Percentiles rank a stretch among this genome's conserved stretches.
Conservation (phyloP, 2,797 vertebrate genomes). For the Phataginus tetradactyla region DNA sequence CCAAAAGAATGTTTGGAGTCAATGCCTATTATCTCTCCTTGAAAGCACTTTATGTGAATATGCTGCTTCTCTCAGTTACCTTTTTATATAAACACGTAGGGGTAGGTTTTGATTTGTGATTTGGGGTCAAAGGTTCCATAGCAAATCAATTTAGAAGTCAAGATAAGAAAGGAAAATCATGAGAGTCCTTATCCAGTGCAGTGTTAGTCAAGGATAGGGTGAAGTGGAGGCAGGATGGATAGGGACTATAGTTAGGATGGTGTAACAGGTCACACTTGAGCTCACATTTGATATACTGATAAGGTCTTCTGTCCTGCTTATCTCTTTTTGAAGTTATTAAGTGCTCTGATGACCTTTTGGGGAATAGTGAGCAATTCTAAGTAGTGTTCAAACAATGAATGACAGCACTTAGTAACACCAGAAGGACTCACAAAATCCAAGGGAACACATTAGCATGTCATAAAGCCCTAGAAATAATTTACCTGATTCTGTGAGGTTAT, state of each 20-base stretch:
- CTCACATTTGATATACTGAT: slow-evolving; percentile 59
- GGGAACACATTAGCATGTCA: slow-evolving; percentile 54
- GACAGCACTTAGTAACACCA: slow-evolving; percentile 34
- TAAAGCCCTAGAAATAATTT: slow-evolving; percentile 49
- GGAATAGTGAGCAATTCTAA: slow-evolving; percentile 52
- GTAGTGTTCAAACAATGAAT: slow-evolving; percentile 55
- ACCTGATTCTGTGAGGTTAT: slow-evolving; percentile 43
- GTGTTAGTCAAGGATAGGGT: neutral
- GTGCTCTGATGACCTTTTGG: slow-evolving; percentile 61
- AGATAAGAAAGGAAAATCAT: neutral
- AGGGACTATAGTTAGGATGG: neutral
- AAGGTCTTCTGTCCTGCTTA: slow-evolving; percentile 47
- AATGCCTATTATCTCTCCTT: neutral
- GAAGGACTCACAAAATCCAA: slow-evolving; percentile 40
- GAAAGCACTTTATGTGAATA: neutral
- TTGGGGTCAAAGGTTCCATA: neutral
- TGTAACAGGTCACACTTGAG: slow-evolving; percentile 20
- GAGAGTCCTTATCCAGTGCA: neutral
- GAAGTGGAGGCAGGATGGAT: neutral
- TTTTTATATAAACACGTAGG: neutral
- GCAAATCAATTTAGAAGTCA: neutral
- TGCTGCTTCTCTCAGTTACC: neutral
- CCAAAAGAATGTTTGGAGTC: neutral
- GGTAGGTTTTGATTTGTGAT: neutral
- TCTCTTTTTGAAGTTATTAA: slow-evolving; percentile 67